Evolutionary conservation across 2,797 vertebrate genomes (phyloP).

Genomic region (Poecilia wingei): DNA sequence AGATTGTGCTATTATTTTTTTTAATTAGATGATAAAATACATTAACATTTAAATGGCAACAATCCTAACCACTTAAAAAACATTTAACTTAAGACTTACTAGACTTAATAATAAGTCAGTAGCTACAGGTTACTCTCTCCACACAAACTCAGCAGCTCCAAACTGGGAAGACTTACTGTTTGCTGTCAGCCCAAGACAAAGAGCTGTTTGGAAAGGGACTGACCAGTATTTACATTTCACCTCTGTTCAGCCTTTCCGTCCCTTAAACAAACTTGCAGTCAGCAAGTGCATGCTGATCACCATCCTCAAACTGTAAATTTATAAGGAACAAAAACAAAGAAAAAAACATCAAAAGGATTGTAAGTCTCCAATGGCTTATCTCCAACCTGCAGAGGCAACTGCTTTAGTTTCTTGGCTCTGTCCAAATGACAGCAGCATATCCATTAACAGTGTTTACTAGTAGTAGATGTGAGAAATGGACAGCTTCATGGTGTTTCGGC

Average conservation of each 20-base stretch:
- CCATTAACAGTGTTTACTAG: slow-evolving; percentile 58
- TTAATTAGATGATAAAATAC: too few relatives aligned
- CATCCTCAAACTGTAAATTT: slow-evolving; percentile 21
- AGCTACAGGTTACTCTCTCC: slow-evolving; percentile 42
- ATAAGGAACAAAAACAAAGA: not conserved
- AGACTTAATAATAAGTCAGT: slow-evolving; percentile 33
- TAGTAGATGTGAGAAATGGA: slow-evolving; percentile 37
- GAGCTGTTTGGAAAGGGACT: slow-evolving; percentile 50
- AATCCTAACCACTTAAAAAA: not conserved
- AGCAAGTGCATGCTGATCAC: slow-evolving; percentile 10
- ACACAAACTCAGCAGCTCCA: slow-evolving; percentile 24
- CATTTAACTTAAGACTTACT: slow-evolving; percentile 31
- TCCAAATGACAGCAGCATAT: slow-evolving; percentile 41
- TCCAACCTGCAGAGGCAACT: slow-evolving; percentile 35
- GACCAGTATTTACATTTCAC: slow-evolving; percentile 61
- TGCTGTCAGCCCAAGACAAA: slow-evolving; percentile 61
- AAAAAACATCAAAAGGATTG: slow-evolving; percentile 16
- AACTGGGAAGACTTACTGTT: slow-evolving; percentile 64
- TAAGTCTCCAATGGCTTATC: slow-evolving; percentile 29
- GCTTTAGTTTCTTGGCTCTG: slow-evolving; percentile 21
- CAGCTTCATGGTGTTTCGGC: slow-evolving; percentile 61
- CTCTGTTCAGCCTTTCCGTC: slow-evolving; percentile 44
- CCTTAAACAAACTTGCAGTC: slow-evolving; percentile 39
- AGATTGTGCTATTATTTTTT: not conserved
- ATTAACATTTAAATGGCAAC: not conserved